phyloP scores from a whole-genome alignment of 1,140 invertebrate species.

The Panagrolaimus sp. region DNA sequence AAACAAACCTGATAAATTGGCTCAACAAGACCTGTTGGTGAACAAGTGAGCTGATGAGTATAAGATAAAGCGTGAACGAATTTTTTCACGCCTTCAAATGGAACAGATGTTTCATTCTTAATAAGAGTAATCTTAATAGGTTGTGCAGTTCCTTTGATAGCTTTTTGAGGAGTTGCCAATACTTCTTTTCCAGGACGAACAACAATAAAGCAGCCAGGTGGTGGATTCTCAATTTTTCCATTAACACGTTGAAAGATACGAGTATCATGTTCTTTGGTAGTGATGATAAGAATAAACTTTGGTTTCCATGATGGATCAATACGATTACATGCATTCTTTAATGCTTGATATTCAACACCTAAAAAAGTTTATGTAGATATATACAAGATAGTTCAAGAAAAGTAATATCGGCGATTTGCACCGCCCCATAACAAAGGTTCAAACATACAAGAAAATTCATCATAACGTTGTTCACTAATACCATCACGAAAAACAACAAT shows the following conservation, averaged over 20 bases:
- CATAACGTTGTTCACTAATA: neutral
- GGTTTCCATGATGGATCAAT: neutral
- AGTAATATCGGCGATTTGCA: too few relatives aligned
- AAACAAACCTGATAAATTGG: neutral
- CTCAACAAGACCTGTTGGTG: neutral
- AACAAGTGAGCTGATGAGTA: neutral
- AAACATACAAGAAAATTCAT: neutral
- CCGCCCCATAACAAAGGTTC: too few relatives aligned
- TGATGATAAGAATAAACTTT: neutral
- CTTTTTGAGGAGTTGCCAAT: neutral
- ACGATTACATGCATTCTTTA: too few relatives aligned
- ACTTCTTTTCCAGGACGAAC: neutral
- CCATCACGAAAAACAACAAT: neutral
- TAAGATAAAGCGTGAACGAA: neutral
- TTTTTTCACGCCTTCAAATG: neutral
- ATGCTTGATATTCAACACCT: too few relatives aligned
- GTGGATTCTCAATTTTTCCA: neutral
- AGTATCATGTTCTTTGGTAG: neutral
- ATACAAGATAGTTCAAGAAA: too few relatives aligned
- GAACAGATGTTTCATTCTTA: neutral
- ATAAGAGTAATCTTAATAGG: neutral
- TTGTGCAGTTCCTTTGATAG: conserved; percentile 6
- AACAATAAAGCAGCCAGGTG: neutral
- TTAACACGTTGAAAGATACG: neutral
- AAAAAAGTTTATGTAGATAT: too few relatives aligned